Conservation (phyloP, 2,113 vertebrate genomes). For the Nettapus auritus region DNA sequence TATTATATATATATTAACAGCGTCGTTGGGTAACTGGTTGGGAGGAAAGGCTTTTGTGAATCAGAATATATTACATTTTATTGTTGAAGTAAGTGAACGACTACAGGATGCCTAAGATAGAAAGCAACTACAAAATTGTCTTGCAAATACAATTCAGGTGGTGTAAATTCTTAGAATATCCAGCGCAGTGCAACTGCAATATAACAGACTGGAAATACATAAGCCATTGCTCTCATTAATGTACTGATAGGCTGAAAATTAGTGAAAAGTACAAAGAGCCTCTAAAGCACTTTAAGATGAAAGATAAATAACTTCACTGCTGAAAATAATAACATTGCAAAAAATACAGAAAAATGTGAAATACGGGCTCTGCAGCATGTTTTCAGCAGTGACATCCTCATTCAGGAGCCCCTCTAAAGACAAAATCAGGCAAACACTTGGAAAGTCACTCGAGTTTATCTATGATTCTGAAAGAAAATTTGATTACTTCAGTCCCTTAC, state of each 20-base stretch:
- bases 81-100: rapidly evolving
- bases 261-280: no score
- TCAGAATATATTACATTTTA: background rate
- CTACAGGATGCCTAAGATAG: background rate
- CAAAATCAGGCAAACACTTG: background rate
- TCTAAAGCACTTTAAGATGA: background rate
- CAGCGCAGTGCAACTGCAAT: background rate
- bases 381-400: background rate
- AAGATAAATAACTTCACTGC: background rate
- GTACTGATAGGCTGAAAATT: background rate
- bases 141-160: background rate
- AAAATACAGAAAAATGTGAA: background rate
- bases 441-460: background rate
- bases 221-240: background rate
- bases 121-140: background rate
- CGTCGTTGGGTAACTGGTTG: no score
- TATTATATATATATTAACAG: rapidly evolving
- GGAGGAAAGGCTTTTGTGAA: background rate
- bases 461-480: background rate
- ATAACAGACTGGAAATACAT: background rate
- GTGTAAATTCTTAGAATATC: background rate
- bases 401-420: background rate
- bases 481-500: background rate
- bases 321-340: background rate
- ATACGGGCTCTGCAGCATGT: background rate